phyloP scores from a whole-genome alignment of 2,888 invertebrate species.

The Spodoptera picta region DNA sequence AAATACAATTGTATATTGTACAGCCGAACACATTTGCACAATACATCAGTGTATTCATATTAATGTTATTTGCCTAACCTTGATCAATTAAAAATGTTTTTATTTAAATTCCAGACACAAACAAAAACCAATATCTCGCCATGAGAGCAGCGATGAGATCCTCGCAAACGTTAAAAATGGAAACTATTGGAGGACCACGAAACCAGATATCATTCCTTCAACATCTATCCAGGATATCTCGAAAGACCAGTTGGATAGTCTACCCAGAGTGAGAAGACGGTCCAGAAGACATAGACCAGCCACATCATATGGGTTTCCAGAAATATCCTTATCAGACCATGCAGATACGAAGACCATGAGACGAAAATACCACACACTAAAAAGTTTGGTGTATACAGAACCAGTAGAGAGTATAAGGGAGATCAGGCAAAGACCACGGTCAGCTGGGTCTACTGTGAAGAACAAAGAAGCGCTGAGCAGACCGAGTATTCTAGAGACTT shows the following conservation, averaged over 20 bases:
- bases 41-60: too few species aligned
- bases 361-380: slow-evolving; percentile 69
- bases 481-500: slow-evolving; percentile 82
- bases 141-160: slow-evolving; percentile 81
- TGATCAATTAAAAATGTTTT: slow-evolving; percentile 7
- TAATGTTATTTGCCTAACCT: too few species aligned
- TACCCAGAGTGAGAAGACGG: slow-evolving; percentile 71
- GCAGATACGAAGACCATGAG: slow-evolving; percentile 77
- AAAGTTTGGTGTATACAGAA: slow-evolving; percentile 81
- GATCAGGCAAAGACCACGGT: slow-evolving; percentile 77
- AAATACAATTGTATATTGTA: too few species aligned
- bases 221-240: slow-evolving; percentile 65
- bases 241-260: slow-evolving; percentile 58
- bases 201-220: slow-evolving; percentile 83
- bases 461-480: slow-evolving; percentile 78
- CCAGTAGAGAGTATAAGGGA: slow-evolving; percentile 81
- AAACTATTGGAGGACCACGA: slow-evolving; percentile 80
- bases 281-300: slow-evolving; percentile 73
- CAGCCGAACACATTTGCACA: too few species aligned
- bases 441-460: slow-evolving; percentile 83
- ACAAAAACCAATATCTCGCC: slow-evolving; percentile 64
- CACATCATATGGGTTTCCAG: slow-evolving; percentile 80
- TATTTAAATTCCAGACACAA: slow-evolving; percentile 55
- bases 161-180: slow-evolving; percentile 79
- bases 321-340: slow-evolving; percentile 79